These are phyloP conservation scores for Augochlora pura DNA, from an alignment of 1,140 invertebrate genomes.

Conservation along the genomic window DNA sequence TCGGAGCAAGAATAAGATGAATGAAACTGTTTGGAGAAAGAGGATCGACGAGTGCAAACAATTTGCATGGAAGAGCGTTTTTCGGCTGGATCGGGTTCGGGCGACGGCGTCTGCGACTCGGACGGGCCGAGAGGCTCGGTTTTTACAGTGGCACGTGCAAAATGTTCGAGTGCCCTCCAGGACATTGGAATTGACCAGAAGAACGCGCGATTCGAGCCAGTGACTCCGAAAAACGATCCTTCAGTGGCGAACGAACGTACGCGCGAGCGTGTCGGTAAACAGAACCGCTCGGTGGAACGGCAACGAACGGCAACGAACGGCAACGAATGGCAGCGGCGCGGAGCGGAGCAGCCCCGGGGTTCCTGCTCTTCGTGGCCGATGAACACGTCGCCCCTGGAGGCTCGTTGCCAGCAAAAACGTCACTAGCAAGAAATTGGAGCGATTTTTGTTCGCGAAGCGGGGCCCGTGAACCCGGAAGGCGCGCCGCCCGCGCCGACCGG, in stretches of 20 bases:
- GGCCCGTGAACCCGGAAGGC: conserved; percentile 22
- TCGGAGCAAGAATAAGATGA: too few species aligned
- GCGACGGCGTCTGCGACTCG: too few species aligned
- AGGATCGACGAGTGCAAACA: too few species aligned
- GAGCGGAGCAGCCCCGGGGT: conserved; percentile 11
- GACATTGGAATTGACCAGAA: conserved; percentile 34
- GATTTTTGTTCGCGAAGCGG: conserved; percentile 55
- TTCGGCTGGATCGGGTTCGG: too few species aligned
- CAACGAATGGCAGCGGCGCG: too few species aligned
- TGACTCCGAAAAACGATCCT: conserved; percentile 78
- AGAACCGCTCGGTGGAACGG: conserved; percentile 74
- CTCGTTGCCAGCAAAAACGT: conserved; percentile 51
- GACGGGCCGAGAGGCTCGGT: background rate
- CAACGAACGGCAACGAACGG: conserved; percentile 30
- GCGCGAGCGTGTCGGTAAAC: conserved; percentile 77
- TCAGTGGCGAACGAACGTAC: conserved; percentile 69
- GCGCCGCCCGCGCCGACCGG: too few species aligned
- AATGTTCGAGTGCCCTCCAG: conserved; percentile 51
- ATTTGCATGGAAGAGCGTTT: too few species aligned
- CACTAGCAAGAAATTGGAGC: conserved; percentile 54
- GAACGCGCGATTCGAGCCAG: conserved; percentile 68
- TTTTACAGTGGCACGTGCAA: conserved; percentile 57
- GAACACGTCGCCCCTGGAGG: conserved; percentile 29
- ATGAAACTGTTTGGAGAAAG: too few species aligned
- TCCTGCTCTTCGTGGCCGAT: conserved; percentile 22